These are phyloP conservation scores for Cyphomyrmex costatus DNA, from an alignment of 1,140 invertebrate species.

Conservation along the genomic window DNA sequence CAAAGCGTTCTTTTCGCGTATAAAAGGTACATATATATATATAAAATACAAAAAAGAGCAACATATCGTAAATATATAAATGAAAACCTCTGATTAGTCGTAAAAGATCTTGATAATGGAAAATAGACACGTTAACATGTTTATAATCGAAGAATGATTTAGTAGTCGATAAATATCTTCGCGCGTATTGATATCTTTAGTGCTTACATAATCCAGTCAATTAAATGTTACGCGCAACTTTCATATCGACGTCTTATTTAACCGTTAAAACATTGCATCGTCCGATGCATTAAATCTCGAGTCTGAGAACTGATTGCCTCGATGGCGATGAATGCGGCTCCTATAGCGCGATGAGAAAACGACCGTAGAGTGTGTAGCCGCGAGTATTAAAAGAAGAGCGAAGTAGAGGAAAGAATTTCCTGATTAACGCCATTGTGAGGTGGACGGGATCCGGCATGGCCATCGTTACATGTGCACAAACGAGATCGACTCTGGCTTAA, in stretches of 20 bases:
- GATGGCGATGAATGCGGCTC: slow-evolving; percentile 35
- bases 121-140: neutral
- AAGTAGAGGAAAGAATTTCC: slow-evolving; percentile 8
- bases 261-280: slow-evolving; percentile 20
- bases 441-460: neutral
- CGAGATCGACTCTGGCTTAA: slow-evolving; percentile 54
- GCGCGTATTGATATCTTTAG: neutral
- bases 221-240: slow-evolving; percentile 3
- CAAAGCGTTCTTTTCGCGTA: too few species aligned
- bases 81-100: neutral
- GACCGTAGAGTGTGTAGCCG: neutral
- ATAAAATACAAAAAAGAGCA: neutral
- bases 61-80: neutral
- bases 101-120: neutral
- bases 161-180: neutral
- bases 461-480: slow-evolving; percentile 41
- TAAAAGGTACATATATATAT: too few species aligned
- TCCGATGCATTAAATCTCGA: neutral
- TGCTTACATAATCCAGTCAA: neutral
- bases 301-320: slow-evolving; percentile 6
- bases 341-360: slow-evolving; percentile 30
- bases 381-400: slow-evolving; percentile 29
- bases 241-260: neutral
- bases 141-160: neutral
- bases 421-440: slow-evolving; percentile 71